Evolutionary conservation across 2,888 invertebrate genomes (phyloP).

Genomic region (Synanthedon myopaeformis): DNA sequence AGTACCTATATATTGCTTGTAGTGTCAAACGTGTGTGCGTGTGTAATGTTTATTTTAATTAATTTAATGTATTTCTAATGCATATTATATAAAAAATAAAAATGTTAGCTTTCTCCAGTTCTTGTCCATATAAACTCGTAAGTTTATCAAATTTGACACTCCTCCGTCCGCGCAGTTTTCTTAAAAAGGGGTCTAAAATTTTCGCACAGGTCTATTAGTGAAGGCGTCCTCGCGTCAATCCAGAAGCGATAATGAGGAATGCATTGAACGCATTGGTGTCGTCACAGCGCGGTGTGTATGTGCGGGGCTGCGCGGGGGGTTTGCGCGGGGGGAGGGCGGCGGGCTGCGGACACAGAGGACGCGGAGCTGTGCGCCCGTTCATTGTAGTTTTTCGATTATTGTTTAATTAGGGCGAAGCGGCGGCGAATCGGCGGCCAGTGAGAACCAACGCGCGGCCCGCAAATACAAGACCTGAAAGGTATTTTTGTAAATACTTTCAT

Average conservation of each 20-base stretch:
- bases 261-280: constrained; percentile 18
- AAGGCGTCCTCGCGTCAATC: constrained; percentile 42
- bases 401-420: constrained; percentile 72
- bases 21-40: too few relatives aligned
- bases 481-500: background rate
- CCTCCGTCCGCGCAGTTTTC: too few relatives aligned
- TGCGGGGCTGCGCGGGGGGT: constrained; percentile 2
- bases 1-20: too few relatives aligned
- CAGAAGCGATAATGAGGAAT: constrained; percentile 65
- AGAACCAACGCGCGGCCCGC: constrained; percentile 43
- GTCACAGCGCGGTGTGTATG: constrained; percentile 1
- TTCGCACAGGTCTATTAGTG: constrained; percentile 34
- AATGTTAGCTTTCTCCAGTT: too few relatives aligned
- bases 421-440: constrained; percentile 67
- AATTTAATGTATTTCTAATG: too few relatives aligned
- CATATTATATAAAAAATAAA: too few relatives aligned
- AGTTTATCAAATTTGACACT: too few relatives aligned
- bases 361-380: constrained; percentile 64
- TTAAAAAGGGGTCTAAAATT: too few relatives aligned
- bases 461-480: background rate
- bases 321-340: constrained; percentile 12
- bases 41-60: too few relatives aligned
- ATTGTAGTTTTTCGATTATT: constrained; percentile 72
- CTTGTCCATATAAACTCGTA: too few relatives aligned
- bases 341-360: constrained; percentile 38